A percentile compares a stretch with the other conserved stretches of the same genome.
Evolutionary conservation across 2,113 vertebrate genomes (phyloP).

Genomic region (Vombatus ursinus): DNA sequence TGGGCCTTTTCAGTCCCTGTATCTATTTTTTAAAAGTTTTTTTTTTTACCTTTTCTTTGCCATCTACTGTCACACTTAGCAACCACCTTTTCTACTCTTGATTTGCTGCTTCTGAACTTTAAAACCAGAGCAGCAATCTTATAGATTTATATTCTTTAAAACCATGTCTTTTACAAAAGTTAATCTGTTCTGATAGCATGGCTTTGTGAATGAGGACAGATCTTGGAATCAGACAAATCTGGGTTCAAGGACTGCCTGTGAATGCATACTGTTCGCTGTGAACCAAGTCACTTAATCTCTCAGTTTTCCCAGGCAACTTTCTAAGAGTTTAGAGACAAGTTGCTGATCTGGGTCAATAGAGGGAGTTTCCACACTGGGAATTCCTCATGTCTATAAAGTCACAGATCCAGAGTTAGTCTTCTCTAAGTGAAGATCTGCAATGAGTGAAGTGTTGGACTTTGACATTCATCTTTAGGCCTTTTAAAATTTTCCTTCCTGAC

Average conservation of each 20-base stretch:
- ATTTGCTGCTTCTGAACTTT: neutral
- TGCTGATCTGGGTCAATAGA: neutral
- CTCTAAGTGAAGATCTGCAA: neutral
- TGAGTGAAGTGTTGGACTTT: neutral
- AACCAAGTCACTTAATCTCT: neutral
- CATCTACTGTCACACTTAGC: neutral
- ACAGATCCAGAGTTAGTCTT: neutral
- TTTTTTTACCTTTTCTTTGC: neutral
- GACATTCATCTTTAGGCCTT: no score
- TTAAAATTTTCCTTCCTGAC: neutral
- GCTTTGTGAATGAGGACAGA: neutral
- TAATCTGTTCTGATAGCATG: neutral
- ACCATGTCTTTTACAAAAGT: neutral
- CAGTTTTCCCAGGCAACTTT: neutral
- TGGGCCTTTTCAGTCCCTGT: neutral
- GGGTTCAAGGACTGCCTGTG: neutral
- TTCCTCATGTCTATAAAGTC: neutral
- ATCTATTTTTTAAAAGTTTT: neutral
- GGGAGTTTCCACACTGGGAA: neutral
- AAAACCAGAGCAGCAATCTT: neutral
- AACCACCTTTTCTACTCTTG: neutral
- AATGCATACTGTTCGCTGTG: neutral
- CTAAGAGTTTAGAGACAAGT: neutral
- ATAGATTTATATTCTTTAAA: neutral
- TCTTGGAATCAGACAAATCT: neutral